phyloP scores from a whole-genome alignment of 2,113 vertebrate species.

The Lophochroa leadbeateri region DNA sequence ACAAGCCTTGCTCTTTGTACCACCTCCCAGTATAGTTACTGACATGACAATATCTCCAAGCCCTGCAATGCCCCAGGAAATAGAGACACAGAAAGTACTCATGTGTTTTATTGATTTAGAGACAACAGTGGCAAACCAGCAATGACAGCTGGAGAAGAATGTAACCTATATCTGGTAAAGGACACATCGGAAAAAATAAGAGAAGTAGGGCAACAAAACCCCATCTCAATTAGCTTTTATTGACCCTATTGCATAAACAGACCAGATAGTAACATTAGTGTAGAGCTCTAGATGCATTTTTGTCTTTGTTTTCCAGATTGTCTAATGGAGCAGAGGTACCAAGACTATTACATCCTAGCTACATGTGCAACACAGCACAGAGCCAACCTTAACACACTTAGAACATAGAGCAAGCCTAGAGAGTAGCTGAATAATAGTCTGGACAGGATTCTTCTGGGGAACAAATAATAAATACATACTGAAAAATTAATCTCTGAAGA shows the following conservation, averaged over 20 bases:
- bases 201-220: background rate
- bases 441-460: background rate
- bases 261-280: background rate
- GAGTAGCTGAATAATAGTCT: background rate
- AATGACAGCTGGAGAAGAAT: background rate
- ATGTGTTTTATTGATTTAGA: background rate
- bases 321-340: background rate
- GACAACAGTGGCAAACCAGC: background rate
- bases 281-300: background rate
- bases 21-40: background rate
- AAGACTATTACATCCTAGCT: background rate
- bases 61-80: background rate
- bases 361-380: background rate
- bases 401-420: background rate
- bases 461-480: background rate
- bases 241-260: background rate
- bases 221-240: slow-evolving; percentile 3
- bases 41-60: background rate
- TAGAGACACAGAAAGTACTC: background rate
- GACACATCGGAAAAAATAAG: background rate
- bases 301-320: background rate
- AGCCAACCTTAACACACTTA: background rate
- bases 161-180: background rate
- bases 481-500: background rate
- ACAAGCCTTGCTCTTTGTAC: rapidly evolving